Base-by-base conservation (phyloP, 1,140 invertebrate species). In the Uloborus diversus region DNA sequence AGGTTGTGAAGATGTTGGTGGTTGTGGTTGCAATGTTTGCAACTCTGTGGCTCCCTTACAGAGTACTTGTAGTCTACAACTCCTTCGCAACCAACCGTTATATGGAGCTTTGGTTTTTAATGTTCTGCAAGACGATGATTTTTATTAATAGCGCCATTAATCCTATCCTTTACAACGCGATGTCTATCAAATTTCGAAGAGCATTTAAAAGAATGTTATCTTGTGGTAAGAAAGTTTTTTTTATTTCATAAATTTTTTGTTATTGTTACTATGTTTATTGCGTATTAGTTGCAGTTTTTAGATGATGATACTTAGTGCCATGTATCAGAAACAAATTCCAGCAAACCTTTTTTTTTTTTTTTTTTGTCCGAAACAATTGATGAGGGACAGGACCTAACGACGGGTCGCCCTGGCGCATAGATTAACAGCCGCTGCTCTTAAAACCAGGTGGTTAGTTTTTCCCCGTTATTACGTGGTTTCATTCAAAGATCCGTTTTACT, bases 1-100 rank as follows among this genome's bases (percentile, higher is more conserved):
- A 91, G 90, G 90, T 91, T 17, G 89, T 91, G 9, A 90, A 91
- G 81, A 91, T 91, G 91, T 84, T 91, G 80, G 88, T 88, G 0
- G 88, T 90, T 11, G 89, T 92, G 13, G 90, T 91, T 13, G 86
- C 86, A 1, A 87, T 91, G 4, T 92, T 92, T 82, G 90, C 90
- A 9, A 87, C 88, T 0, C 84, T 91, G 27, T 92, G 91, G 91
- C 84, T 92, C 37, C 91, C 91, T 0, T 91, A 91, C 84, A 84
- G 91, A 3, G 88, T 88, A 0, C 86, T 90, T 84, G 86, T 92
- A 3, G 90, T 92, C 2, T 92, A 92, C 86, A 92, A 92, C 85
- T 90, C 90, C 0, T 89, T 91, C 79, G 88, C 88, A 42, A 84
- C 84, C 7, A 83, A 86, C 13, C 85, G 84, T 49, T 91, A 89